Percentiles rank a stretch among this genome's conserved stretches.
Evolutionary conservation across 2,888 invertebrate genomes (phyloP).

Genomic region (Lepidonotus clava): DNA sequence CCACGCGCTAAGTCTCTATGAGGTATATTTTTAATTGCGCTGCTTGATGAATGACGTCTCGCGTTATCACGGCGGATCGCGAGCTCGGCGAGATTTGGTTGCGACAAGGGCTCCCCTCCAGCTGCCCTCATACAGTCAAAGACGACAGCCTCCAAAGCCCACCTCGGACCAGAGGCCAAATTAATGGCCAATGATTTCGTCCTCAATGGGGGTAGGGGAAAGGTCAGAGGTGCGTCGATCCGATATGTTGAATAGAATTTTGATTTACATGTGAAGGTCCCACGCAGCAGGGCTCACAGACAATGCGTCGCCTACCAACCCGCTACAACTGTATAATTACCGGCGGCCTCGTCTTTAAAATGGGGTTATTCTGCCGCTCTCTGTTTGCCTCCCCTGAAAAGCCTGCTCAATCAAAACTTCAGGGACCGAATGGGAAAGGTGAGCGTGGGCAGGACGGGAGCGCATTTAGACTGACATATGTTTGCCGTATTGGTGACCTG

Average conservation of each 20-base stretch:
- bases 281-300: background rate
- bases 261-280: slow-evolving; percentile 48
- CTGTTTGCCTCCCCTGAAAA: background rate
- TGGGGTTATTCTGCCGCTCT: background rate
- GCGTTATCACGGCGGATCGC: slow-evolving; percentile 47
- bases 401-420: slow-evolving; percentile 19
- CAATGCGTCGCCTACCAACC: background rate
- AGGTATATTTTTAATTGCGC: slow-evolving; percentile 51
- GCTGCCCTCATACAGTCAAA: slow-evolving; percentile 10
- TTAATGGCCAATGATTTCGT: slow-evolving; percentile 46
- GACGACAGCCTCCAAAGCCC: slow-evolving; percentile 17
- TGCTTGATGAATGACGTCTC: slow-evolving; percentile 42
- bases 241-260: slow-evolving; percentile 15
- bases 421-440: background rate
- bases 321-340: slow-evolving; percentile 39
- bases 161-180: background rate
- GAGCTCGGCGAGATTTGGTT: slow-evolving; percentile 12
- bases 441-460: background rate
- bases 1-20: slow-evolving; percentile 22
- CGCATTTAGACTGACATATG: slow-evolving; percentile 17
- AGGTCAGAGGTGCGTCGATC: slow-evolving; percentile 26
- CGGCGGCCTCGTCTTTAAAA: background rate
- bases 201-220: slow-evolving; percentile 28
- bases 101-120: slow-evolving; percentile 24
- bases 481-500: slow-evolving; percentile 9